Evolutionary conservation across 2,797 vertebrate genomes (phyloP).

Genomic region (Crax fasciolata): DNA sequence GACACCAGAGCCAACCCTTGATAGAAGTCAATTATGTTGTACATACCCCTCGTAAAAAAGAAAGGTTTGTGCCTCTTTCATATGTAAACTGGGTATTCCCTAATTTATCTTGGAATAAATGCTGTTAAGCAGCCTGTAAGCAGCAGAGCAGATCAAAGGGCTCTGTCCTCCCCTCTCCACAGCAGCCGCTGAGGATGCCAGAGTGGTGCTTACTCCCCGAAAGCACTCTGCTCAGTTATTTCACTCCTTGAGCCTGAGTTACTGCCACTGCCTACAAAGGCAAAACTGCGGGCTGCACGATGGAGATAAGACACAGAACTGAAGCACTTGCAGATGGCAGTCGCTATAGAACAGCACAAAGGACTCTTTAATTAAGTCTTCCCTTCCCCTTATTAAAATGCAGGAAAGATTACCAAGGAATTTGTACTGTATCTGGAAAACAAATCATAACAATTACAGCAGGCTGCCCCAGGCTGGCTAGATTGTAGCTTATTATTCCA

Average conservation of each 20-base stretch:
- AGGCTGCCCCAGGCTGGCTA: slow-evolving; percentile 67
- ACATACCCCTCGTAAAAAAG: background rate
- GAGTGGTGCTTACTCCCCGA: background rate
- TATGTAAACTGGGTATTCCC: background rate
- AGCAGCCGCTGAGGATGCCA: slow-evolving; percentile 16
- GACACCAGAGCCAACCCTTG: background rate
- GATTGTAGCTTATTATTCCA: slow-evolving; percentile 68
- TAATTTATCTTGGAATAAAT: slow-evolving; percentile 26
- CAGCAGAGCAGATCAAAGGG: slow-evolving; percentile 17
- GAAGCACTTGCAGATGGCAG: slow-evolving; percentile 69
- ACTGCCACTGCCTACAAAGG: slow-evolving; percentile 42
- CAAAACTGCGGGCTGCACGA: slow-evolving; percentile 44
- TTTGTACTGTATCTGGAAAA: slow-evolving; percentile 79
- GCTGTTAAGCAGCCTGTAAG: background rate
- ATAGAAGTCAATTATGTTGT: background rate
- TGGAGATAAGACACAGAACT: slow-evolving; percentile 76
- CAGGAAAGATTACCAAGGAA: slow-evolving; percentile 75
- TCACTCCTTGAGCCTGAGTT: background rate
- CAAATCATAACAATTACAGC: slow-evolving; percentile 80
- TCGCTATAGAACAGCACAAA: slow-evolving; percentile 70
- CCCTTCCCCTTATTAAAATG: slow-evolving; percentile 82
- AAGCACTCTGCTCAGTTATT: slow-evolving; percentile 5
- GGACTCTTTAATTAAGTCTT: slow-evolving; percentile 85
- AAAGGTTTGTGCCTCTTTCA: background rate
- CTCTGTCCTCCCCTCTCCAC: background rate